These are phyloP conservation scores for Dreissena polymorpha DNA, from an alignment of 1,140 invertebrate species.

Conservation along the genomic window DNA sequence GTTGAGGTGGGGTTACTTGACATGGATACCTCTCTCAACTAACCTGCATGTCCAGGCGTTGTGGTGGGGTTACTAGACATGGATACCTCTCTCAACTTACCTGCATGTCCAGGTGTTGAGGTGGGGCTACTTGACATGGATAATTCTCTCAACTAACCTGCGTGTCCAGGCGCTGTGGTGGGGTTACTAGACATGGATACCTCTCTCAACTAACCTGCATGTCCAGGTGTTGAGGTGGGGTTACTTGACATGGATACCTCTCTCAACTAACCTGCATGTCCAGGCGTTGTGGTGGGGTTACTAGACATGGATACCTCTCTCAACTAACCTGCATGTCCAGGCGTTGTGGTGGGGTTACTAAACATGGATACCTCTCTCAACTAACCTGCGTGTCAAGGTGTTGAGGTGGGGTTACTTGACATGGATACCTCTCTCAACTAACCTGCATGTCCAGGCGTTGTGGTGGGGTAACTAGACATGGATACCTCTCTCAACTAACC, in stretches of 20 bases:
- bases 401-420: background rate
- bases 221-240: slow-evolving; percentile 1
- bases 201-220: slow-evolving; percentile 53
- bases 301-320: slow-evolving; percentile 40
- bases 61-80: slow-evolving; percentile 10
- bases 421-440: slow-evolving; percentile 42
- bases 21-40: slow-evolving; percentile 42
- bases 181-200: slow-evolving; percentile 25
- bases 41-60: slow-evolving; percentile 42
- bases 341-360: background rate
- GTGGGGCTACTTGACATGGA: slow-evolving; percentile 20
- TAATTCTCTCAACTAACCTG: slow-evolving; percentile 43
- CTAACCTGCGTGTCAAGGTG: slow-evolving; percentile 42
- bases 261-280: slow-evolving; percentile 50
- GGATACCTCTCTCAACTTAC: slow-evolving; percentile 46
- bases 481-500: slow-evolving; percentile 49
- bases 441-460: slow-evolving; percentile 42
- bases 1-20: background rate
- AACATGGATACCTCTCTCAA: slow-evolving; percentile 43
- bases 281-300: background rate
- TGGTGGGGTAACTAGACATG: slow-evolving; percentile 5
- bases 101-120: slow-evolving; percentile 31
- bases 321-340: slow-evolving; percentile 50
- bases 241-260: slow-evolving; percentile 35
- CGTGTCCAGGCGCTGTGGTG: slow-evolving; percentile 21